These are phyloP conservation scores for Synergus laeviventris DNA, from an alignment of 2,888 invertebrate species.

Conservation along the genomic window DNA sequence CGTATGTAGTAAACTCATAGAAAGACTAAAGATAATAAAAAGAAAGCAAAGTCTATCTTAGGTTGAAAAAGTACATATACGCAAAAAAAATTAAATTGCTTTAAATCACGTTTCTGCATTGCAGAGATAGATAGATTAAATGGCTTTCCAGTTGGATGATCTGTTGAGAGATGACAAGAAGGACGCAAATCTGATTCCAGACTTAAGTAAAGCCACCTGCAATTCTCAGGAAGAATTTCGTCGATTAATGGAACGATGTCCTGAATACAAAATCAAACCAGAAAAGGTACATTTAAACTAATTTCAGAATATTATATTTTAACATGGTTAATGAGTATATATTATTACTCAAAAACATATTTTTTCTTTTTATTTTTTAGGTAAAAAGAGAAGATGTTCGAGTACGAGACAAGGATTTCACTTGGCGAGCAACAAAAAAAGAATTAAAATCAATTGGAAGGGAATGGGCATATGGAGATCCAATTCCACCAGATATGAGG, in stretches of 20 bases:
- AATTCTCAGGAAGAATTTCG: slow-evolving; percentile 90
- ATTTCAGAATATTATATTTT: background rate
- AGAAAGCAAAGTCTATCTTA: background rate
- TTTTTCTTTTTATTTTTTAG: slow-evolving; percentile 68
- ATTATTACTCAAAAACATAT: background rate
- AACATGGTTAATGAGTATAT: background rate
- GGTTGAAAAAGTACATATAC: slow-evolving; percentile 29
- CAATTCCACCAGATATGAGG: slow-evolving; percentile 89
- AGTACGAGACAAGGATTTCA: slow-evolving; percentile 85
- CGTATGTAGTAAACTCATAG: slow-evolving; percentile 46
- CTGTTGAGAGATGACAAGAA: slow-evolving; percentile 87
- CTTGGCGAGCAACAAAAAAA: slow-evolving; percentile 85
- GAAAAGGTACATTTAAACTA: slow-evolving; percentile 82
- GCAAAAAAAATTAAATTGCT: slow-evolving; percentile 42
- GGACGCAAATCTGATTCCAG: slow-evolving; percentile 89
- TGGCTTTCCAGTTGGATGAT: slow-evolving; percentile 88
- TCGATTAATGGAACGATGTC: slow-evolving; percentile 89
- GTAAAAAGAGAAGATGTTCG: slow-evolving; percentile 87
- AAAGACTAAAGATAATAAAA: slow-evolving; percentile 36
- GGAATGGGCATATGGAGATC: slow-evolving; percentile 85
- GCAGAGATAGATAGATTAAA: slow-evolving; percentile 61
- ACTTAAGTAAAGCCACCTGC: slow-evolving; percentile 87
- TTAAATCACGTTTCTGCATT: slow-evolving; percentile 43
- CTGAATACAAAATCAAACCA: slow-evolving; percentile 92
- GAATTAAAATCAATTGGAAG: slow-evolving; percentile 81